Base-by-base conservation (phyloP, 1,140 invertebrate genomes). In the Trichomalopsis sarcophagae region DNA sequence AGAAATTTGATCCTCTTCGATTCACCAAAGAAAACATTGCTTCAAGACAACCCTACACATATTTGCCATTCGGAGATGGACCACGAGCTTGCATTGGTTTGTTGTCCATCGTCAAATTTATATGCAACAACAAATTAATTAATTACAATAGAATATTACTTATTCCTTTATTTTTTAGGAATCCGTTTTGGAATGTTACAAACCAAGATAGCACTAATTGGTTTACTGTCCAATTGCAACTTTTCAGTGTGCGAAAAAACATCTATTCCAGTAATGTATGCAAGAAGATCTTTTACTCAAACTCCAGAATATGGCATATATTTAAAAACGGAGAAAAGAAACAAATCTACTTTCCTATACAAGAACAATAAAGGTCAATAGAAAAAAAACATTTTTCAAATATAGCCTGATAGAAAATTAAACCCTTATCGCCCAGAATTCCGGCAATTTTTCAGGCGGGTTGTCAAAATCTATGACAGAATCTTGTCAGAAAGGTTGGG, bases 1-100 rank as follows among this genome's bases (percentile, higher is more conserved):
- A 94, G 5, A 91, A 90, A 86, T 96, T 96, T 87, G 92, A 95
- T 88, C 96, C 96, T 0, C 95, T 96, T 84, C 89, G 95, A 89
- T 96, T 94, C 85, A 88, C 88, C 3, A 88, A 91, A 40, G 91
- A 90, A 81, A 88, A 87, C 55, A 68, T 89, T 0, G 87, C 88
- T 2, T 0, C 62, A 9, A 88, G 93, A 84, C 91, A 91, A 84
- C 88, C 90, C 0, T 93, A 92, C 30, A 87, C 91, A 10, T 94
- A 93, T 86, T 71, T 94, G 71, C 92, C 94, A 5, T 94, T 94
- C 83, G 93, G 92, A 0, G 92, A 92, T 88, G 93, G 93, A 27
- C 93, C 93, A 23, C 89, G 95, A 86, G 93, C 94, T 87, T 95
- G 94, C 82, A 95, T 95, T n/a, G 94, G 94, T 94, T 88, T 90